Base-by-base conservation (phyloP, 2,797 vertebrate genomes). In the Iguana delicatissima region DNA sequence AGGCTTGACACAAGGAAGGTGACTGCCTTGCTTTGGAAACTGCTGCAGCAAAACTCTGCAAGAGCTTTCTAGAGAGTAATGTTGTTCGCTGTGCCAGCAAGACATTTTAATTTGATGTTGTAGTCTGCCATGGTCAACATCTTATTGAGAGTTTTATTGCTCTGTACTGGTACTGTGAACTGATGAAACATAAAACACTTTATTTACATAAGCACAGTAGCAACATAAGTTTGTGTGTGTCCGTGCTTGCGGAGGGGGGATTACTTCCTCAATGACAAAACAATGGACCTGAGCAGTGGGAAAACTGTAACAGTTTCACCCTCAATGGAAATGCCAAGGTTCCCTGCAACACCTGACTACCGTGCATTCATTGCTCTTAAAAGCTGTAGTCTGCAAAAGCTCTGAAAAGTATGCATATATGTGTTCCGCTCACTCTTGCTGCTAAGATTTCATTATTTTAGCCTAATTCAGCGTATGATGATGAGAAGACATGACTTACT, bases 41-140 rank as follows among this genome's bases (percentile, higher is more conserved):
- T 50, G 32, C 57, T 42, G 88, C 73, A 52, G 59, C 81, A 85
- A 55, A 89, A n/a, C 62, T 52, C 29, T 32, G 18, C 32, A 59
- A 85, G 74, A 35, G 18, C 22, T 64, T 86, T 50, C 64, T 72
- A 83, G n/a, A 82, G 76, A 77, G 32, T 76, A 52, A 83, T 14
- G 18, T 46, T 82, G n/a, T 46, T 18, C 46, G 12, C 35, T 87
- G 26, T 32, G 89, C 74, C 35, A 24, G 57, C 10, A 9, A 67
- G n/a, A 59, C 50, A 82, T 13, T 69, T 85, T 81, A 77, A 64
- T 84, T 89, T 77, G 59, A n/a, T 74, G 74, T 35, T 81, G 29
- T 35, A 64, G 32, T 80, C 69, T 62, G 72, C 80, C 57, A 50
- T 57, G 64, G 38, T 76, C n/a, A 42, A 38, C n/a, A 50, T 52